A percentile compares a stretch with the other conserved stretches of the same genome.
These are phyloP conservation scores for Stenchaetothrips biformis DNA, from an alignment of 2,888 invertebrate species.

Conservation along the genomic window DNA sequence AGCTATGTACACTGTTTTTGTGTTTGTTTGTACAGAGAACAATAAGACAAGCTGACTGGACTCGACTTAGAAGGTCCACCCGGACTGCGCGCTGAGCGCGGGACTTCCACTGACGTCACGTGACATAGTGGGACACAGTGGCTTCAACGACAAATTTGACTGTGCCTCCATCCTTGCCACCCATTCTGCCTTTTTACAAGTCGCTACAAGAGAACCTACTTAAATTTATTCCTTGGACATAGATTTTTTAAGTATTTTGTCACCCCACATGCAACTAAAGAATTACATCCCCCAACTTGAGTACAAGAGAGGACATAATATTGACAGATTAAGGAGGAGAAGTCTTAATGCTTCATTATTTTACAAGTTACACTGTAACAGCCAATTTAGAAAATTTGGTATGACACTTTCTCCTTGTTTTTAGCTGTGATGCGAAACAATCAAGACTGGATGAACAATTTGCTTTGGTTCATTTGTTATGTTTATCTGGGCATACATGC, in stretches of 20 bases:
- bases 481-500: background rate
- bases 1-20: conserved; percentile 18
- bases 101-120: conserved; percentile 17
- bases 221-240: background rate
- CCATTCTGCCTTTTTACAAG: conserved; percentile 21
- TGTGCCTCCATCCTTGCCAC: conserved; percentile 24
- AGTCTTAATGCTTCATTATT: too few relatives aligned
- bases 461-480: background rate
- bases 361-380: too few relatives aligned
- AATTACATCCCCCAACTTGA: background rate
- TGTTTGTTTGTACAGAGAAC: conserved; percentile 25
- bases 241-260: background rate
- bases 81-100: conserved; percentile 19
- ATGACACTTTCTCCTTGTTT: background rate
- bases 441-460: conserved; percentile 11
- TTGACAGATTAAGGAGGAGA: too few relatives aligned
- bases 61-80: conserved; percentile 19
- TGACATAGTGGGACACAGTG: conserved; percentile 24
- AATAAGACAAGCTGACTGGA: conserved; percentile 24
- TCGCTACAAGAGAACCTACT: background rate
- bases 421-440: background rate
- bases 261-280: background rate
- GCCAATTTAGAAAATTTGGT: too few relatives aligned
- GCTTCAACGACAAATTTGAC: conserved; percentile 21
- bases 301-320: background rate